Percentiles rank a stretch among this genome's conserved stretches.
phyloP scores from a whole-genome alignment of 2,797 vertebrate genomes.

The Hipposideros larvatus region DNA sequence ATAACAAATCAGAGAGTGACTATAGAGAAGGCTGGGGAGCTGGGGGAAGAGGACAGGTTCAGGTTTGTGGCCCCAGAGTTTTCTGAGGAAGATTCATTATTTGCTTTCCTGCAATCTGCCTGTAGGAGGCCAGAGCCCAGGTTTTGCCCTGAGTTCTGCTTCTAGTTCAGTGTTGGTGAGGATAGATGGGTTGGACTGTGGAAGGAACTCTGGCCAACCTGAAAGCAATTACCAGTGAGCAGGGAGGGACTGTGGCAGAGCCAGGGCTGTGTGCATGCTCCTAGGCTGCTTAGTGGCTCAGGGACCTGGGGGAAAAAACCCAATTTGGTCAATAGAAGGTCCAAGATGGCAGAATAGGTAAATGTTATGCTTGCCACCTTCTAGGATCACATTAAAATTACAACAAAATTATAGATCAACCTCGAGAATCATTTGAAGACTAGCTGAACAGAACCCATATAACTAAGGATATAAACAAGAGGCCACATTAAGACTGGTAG shows the following conservation, averaged over 20 bases:
- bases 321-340: too few species aligned
- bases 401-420: too few species aligned
- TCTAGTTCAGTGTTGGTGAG: not conserved
- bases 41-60: not conserved
- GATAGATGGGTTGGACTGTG: not conserved
- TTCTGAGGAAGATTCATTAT: conserved; percentile 30
- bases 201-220: not conserved
- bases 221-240: not conserved
- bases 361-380: too few species aligned
- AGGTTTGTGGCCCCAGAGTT: not conserved
- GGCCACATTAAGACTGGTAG: too few species aligned
- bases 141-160: not conserved
- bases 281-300: not conserved
- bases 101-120: not conserved
- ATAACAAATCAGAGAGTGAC: too few species aligned
- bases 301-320: not conserved
- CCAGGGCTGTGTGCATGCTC: not conserved
- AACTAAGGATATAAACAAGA: too few species aligned
- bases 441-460: too few species aligned
- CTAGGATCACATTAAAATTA: too few species aligned
- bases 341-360: too few species aligned
- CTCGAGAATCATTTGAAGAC: too few species aligned
- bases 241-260: not conserved
- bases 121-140: not conserved
- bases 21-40: not conserved